phyloP scores from a whole-genome alignment of 2,888 invertebrate genomes.

The Diaprepes abbreviatus region DNA sequence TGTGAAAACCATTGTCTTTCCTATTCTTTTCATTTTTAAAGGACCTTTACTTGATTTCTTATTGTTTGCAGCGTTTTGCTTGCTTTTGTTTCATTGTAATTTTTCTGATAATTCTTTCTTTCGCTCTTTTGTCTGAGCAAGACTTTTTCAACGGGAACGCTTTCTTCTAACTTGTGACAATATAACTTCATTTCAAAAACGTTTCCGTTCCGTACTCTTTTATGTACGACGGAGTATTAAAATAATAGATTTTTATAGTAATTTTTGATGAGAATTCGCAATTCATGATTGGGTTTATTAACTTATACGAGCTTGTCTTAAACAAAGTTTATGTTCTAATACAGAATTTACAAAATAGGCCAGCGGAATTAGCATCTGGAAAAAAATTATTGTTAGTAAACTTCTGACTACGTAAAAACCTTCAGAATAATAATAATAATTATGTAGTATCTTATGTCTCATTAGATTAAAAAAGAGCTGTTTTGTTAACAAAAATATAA shows the following conservation, averaged over 20 bases:
- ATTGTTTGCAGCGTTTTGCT: slow-evolving; percentile 56
- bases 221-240: background rate
- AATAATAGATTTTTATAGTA: background rate
- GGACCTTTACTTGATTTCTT: slow-evolving; percentile 58
- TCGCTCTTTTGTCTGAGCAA: slow-evolving; percentile 41
- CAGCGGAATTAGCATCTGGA: too few species aligned
- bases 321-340: too few species aligned
- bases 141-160: slow-evolving; percentile 37
- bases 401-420: too few species aligned
- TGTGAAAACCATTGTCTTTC: slow-evolving; percentile 58
- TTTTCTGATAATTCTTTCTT: slow-evolving; percentile 52
- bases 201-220: background rate
- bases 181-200: slow-evolving; percentile 7
- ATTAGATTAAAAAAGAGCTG: too few species aligned
- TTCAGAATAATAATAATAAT: too few species aligned
- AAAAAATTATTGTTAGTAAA: too few species aligned
- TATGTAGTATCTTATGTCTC: too few species aligned
- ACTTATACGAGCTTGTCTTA: too few species aligned
- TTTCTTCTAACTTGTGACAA: slow-evolving; percentile 4
- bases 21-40: slow-evolving; percentile 58
- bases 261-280: too few species aligned
- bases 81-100: slow-evolving; percentile 54
- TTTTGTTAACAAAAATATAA: too few species aligned
- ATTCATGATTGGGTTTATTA: too few species aligned
- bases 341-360: too few species aligned